Base-by-base conservation (phyloP, 2,797 vertebrate species). In the Lacerta bilineata region DNA sequence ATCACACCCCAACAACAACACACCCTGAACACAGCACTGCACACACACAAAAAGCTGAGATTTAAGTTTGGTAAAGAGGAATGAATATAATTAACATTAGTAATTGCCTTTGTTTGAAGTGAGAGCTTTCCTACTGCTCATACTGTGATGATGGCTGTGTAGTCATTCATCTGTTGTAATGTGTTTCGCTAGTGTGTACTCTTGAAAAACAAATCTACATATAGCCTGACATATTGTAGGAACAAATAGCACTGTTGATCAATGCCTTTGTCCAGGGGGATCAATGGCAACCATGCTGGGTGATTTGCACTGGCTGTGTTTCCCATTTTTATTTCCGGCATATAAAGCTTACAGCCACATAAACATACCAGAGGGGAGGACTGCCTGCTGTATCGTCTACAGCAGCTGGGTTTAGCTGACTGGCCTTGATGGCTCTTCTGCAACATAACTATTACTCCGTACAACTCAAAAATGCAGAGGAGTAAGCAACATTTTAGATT, bases 241-340 rank as follows among this genome's bases (percentile, higher is more conserved):
- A 92, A 90, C 80, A 94, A 92, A 87, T 72, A 86, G 87, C 82
- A 59, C 5, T 89, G 78, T 74, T 92, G 92, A 92, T 91, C 85
- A 90, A 93, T 88, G 87, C 72, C 68, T 92, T 92, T 88, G 87
- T 86, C 81, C 84, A 88, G 81, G 39, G 83, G 90, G 83, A 89
- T 94, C 91, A 92, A 33, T 85, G 86, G 90, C 87, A 95, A 85
- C 88, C 91, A 91, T 55, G 61, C 89, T 83, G 71, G 84, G 86
- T 89, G 93, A 90, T 87, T 94, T 61, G 39, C 74, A 91, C 33
- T 72, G 68, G 55, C 87, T 11, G 83, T 2, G 8, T 68, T 90
- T 83, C 68, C 87, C 77, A 59, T 9, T 68, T 92, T 87, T 90
- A 20, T 43, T 92, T 87, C 41, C 78, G 46, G n/a, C 78, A 27